Conservation (phyloP, 2,797 vertebrate genomes). For the Pempheris klunzingeri region DNA sequence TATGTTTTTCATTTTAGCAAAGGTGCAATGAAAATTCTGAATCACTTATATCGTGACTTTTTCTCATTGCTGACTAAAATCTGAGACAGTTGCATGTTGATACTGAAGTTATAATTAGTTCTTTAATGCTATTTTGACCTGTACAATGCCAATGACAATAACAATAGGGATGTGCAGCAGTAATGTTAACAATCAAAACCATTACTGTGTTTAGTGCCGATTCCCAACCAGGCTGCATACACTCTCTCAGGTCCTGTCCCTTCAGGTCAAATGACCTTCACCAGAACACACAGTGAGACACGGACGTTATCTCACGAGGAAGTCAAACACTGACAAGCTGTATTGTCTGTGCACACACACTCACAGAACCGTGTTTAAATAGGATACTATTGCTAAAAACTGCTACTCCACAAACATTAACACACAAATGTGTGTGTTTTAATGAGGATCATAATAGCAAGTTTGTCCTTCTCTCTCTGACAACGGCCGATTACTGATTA, state of each 20-base stretch:
- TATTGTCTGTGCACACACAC: slow-evolving; percentile 5
- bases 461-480: slow-evolving; percentile 12
- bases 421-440: background rate
- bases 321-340: slow-evolving; percentile 23
- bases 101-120: background rate
- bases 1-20: slow-evolving; percentile 19
- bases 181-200: slow-evolving; percentile 11
- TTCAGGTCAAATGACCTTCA: slow-evolving; percentile 62
- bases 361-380: background rate
- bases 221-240: background rate
- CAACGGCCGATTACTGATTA: slow-evolving; percentile 48
- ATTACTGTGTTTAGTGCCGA: background rate
- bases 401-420: background rate
- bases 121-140: slow-evolving; percentile 25
- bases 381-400: background rate
- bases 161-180: background rate
- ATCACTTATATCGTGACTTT: background rate
- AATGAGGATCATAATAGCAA: slow-evolving; percentile 4
- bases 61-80: too few species aligned
- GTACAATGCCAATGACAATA: background rate
- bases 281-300: slow-evolving; percentile 39
- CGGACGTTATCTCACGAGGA: slow-evolving; percentile 27
- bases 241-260: slow-evolving; percentile 27
- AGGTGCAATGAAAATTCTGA: background rate
- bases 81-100: background rate